Evolutionary conservation across 2,888 invertebrate species (phyloP).

Genomic region (Dione juno): DNA sequence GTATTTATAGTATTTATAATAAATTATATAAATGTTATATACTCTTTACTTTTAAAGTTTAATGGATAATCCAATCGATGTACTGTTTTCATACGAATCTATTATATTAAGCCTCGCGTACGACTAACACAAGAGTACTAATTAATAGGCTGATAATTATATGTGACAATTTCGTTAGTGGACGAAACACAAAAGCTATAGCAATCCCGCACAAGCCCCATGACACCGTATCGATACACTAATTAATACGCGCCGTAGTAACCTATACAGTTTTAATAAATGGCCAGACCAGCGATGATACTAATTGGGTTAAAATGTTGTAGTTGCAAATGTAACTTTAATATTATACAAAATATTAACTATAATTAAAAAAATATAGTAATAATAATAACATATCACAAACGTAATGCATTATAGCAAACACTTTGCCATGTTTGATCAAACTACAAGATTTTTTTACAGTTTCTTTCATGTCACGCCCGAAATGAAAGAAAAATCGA

Average conservation of each 20-base stretch:
- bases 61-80: too few species aligned
- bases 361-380: too few species aligned
- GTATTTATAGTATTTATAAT: too few species aligned
- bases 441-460: too few species aligned
- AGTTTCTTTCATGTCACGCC: too few species aligned
- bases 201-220: constrained; percentile 34
- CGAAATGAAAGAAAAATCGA: too few species aligned
- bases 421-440: too few species aligned
- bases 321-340: constrained; percentile 31
- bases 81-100: background rate
- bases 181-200: constrained; percentile 34
- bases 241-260: constrained; percentile 55
- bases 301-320: constrained; percentile 47
- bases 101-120: background rate
- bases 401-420: background rate
- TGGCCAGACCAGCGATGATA: constrained; percentile 36
- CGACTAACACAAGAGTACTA: constrained; percentile 25
- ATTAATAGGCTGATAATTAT: constrained; percentile 25
- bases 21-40: too few species aligned
- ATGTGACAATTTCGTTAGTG: constrained; percentile 31
- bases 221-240: constrained; percentile 54
- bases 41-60: too few species aligned
- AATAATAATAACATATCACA: too few species aligned
- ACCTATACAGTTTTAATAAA: constrained; percentile 49
- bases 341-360: too few species aligned